Percentiles rank a stretch among this genome's conserved stretches.
Evolutionary conservation across 2,797 vertebrate genomes (phyloP).

Genomic region (Sebastes steindachneri): DNA sequence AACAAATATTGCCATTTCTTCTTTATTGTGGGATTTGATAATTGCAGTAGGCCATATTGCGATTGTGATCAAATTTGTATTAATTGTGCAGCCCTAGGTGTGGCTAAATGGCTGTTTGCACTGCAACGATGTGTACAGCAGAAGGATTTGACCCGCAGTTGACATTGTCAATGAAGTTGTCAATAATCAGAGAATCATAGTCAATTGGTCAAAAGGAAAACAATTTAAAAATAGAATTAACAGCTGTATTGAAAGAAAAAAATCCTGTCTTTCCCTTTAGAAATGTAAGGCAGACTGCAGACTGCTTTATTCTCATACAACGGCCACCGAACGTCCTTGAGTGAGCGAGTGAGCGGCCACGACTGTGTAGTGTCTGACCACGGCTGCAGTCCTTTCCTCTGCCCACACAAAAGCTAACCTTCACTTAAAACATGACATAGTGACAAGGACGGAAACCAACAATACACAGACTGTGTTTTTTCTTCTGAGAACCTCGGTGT

Average conservation of each 20-base stretch:
- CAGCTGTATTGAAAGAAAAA: not conserved
- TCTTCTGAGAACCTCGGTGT: slow-evolving; percentile 32
- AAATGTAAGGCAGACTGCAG: not conserved
- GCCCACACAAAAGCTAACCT: slow-evolving; percentile 26
- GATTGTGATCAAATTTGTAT: too few species aligned
- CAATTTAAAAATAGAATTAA: not conserved
- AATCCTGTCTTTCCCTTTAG: not conserved
- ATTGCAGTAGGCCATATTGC: too few species aligned
- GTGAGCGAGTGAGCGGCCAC: not conserved
- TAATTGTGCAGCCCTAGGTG: not conserved
- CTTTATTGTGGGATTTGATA: too few species aligned
- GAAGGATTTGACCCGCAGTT: not conserved
- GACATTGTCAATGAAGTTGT: not conserved
- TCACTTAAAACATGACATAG: slow-evolving; percentile 16
- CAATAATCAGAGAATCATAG: not conserved
- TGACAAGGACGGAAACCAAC: slow-evolving; percentile 30
- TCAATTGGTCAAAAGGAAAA: not conserved
- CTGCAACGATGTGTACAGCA: not conserved
- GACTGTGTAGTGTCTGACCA: not conserved
- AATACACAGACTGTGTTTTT: slow-evolving; percentile 1
- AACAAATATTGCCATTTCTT: too few species aligned
- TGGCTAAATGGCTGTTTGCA: not conserved
- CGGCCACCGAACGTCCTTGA: not conserved
- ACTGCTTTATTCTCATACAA: not conserved
- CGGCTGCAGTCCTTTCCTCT: not conserved